Evolutionary conservation across 1,140 invertebrate genomes (phyloP).

Genomic region (Drosophila sucinea): DNA sequence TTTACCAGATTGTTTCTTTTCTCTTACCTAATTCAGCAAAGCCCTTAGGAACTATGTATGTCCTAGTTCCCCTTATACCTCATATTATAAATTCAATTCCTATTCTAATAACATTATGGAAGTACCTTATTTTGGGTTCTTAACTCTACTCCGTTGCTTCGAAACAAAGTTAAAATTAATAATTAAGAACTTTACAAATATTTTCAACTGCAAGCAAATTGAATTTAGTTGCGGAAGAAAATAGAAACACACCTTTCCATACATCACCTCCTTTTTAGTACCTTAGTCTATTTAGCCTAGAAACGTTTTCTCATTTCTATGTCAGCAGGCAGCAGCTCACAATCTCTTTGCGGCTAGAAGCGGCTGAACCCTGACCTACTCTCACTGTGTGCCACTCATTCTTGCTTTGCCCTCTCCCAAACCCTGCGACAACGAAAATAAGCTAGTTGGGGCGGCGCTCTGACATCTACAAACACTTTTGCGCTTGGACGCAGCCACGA

Average conservation of each 20-base stretch:
- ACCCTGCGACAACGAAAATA: slow-evolving; percentile 38
- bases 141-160: too few relatives aligned
- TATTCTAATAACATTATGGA: too few relatives aligned
- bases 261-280: slow-evolving; percentile 1
- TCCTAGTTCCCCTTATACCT: too few relatives aligned
- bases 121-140: too few relatives aligned
- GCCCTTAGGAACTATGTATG: too few relatives aligned
- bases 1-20: too few relatives aligned
- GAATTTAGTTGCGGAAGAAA: background rate
- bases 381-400: background rate
- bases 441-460: background rate
- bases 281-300: slow-evolving; percentile 14
- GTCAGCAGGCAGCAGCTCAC: slow-evolving; percentile 39
- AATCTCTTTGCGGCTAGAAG: slow-evolving; percentile 48
- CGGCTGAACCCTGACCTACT: slow-evolving; percentile 66
- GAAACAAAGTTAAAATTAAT: background rate
- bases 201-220: background rate
- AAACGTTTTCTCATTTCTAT: slow-evolving; percentile 52
- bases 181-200: background rate
- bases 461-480: slow-evolving; percentile 75
- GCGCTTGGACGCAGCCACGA: slow-evolving; percentile 72
- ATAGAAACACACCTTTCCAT: background rate
- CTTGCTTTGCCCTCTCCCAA: background rate
- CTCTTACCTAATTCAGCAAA: too few relatives aligned
- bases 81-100: too few relatives aligned